A percentile compares a stretch with the other conserved stretches of the same genome.
These are phyloP conservation scores for Apamea monoglypha DNA, from an alignment of 2,888 invertebrate species.

Conservation along the genomic window DNA sequence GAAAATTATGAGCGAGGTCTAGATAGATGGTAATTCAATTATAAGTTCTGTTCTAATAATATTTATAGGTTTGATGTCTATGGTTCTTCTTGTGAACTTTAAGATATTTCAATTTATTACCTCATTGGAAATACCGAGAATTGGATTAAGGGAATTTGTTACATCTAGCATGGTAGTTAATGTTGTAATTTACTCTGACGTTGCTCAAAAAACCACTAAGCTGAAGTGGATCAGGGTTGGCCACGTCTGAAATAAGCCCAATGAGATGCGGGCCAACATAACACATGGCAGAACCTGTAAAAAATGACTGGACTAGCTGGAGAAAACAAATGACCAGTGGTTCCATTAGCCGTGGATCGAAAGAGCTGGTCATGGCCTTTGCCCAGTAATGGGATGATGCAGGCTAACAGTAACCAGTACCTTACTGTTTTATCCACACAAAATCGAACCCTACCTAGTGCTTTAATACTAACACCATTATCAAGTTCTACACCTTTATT, in stretches of 20 bases:
- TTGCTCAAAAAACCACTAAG: neutral
- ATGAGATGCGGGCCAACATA: neutral
- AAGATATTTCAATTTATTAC: constrained; percentile 3
- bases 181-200: neutral
- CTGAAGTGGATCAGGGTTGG: neutral
- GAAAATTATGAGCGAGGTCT: constrained; percentile 17
- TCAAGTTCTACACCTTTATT: neutral
- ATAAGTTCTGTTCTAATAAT: constrained; percentile 16
- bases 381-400: neutral
- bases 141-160: neutral
- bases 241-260: neutral
- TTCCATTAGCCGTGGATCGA: neutral
- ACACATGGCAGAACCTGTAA: neutral
- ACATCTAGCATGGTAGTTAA: neutral
- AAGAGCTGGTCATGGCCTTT: neutral
- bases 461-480: neutral
- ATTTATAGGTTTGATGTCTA: neutral
- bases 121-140: neutral
- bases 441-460: neutral
- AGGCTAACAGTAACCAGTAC: neutral
- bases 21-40: constrained; percentile 22
- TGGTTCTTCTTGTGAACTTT: neutral
- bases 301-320: neutral
- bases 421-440: neutral
- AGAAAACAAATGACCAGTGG: neutral